These are phyloP conservation scores for Pseudomugil gertrudae DNA, from an alignment of 2,797 vertebrate genomes.

Conservation along the genomic window DNA sequence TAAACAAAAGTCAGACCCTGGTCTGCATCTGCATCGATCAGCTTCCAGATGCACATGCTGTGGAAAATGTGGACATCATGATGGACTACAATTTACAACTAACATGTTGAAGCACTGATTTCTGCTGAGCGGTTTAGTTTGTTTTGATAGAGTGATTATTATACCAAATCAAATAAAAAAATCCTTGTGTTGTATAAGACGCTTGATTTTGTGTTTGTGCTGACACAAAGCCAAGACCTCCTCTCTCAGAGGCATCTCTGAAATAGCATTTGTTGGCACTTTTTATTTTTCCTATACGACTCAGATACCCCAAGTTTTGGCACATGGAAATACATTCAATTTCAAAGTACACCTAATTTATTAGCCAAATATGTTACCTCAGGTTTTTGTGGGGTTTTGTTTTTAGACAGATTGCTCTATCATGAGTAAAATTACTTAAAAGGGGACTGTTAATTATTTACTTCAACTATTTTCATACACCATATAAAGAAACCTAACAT, in stretches of 20 bases:
- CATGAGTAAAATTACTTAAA: background rate
- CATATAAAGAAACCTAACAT: background rate
- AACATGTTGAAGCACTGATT: constrained; percentile 19
- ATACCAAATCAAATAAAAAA: constrained; percentile 14
- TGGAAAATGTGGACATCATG: constrained; percentile 27
- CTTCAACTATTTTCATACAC: constrained; percentile 4
- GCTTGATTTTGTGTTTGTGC: constrained; percentile 15
- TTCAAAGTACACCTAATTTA: constrained; percentile 27
- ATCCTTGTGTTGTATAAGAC: constrained; percentile 22
- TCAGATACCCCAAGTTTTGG: constrained; percentile 20
- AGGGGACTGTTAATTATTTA: background rate
- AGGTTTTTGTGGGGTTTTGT: constrained; percentile 6
- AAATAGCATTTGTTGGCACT: constrained; percentile 42
- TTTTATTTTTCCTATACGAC: constrained; percentile 16
- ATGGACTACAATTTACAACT: constrained; percentile 27
- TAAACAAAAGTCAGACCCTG: constrained; percentile 44
- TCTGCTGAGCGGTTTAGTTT: constrained; percentile 21
- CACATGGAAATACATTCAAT: constrained; percentile 35
- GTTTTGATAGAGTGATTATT: background rate
- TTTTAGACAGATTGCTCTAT: background rate
- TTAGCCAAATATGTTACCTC: constrained; percentile 19
- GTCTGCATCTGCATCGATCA: constrained; percentile 22
- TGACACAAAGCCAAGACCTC: constrained; percentile 48
- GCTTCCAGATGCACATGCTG: constrained; percentile 33
- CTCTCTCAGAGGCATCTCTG: constrained; percentile 59